A percentile compares a stretch with the other conserved stretches of the same genome.
phyloP scores from a whole-genome alignment of 2,113 vertebrate genomes.

The Cyprichromis sp. region DNA sequence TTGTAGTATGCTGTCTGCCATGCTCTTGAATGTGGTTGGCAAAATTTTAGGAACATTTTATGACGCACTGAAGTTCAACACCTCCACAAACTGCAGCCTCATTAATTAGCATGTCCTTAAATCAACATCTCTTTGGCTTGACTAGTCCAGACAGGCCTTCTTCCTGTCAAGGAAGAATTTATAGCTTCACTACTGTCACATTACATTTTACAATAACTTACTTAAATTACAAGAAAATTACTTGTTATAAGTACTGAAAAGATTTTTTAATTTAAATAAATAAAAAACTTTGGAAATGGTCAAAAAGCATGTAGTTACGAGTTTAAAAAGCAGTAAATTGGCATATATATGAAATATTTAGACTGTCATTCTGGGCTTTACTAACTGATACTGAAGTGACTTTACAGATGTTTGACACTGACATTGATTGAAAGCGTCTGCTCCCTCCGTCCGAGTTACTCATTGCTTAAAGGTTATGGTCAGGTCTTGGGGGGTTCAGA shows the following conservation, averaged over 20 bases:
- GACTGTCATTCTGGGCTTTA: not conserved
- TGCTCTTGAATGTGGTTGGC: accelerated
- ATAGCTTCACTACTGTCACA: not conserved
- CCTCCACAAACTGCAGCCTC: not conserved
- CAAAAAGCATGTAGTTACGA: not conserved
- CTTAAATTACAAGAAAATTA: not conserved
- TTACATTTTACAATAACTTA: not conserved
- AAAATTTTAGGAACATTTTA: not conserved
- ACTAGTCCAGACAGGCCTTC: not conserved
- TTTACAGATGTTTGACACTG: not conserved
- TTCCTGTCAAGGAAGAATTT: not conserved
- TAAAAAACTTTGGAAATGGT: not conserved
- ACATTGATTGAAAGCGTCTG: not conserved
- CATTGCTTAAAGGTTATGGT: slow-evolving; percentile 13
- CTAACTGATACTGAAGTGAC: not conserved
- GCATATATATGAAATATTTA: not conserved
- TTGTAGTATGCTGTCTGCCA: not conserved
- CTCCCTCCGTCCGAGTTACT: not conserved
- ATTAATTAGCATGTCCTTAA: not conserved
- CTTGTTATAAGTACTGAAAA: not conserved
- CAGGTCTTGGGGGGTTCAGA: slow-evolving; percentile 21
- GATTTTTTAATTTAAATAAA: not conserved
- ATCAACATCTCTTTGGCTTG: not conserved
- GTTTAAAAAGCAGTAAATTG: not conserved
- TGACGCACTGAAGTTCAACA: not conserved